Conservation (phyloP, 1,140 invertebrate genomes). For the Leptopilina boulardi region DNA sequence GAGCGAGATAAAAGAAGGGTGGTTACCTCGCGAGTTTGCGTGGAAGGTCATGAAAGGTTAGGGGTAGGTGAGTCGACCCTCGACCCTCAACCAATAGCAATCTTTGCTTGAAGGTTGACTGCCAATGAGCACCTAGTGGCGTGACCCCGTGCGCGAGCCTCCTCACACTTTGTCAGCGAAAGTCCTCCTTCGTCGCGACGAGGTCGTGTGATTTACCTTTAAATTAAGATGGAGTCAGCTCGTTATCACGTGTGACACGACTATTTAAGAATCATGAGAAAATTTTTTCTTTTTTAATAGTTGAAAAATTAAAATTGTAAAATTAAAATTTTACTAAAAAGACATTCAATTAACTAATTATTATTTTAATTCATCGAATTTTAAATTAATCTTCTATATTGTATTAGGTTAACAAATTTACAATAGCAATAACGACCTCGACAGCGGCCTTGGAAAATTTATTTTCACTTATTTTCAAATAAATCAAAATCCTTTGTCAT, state of each 20-base stretch:
- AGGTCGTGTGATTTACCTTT: slow-evolving; percentile 27
- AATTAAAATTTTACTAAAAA: no score
- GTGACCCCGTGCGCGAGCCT: slow-evolving; percentile 65
- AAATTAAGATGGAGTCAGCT: background rate
- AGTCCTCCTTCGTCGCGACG: slow-evolving; percentile 46
- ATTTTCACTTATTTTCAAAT: no score
- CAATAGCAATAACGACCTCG: no score
- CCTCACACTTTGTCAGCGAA: slow-evolving; percentile 63
- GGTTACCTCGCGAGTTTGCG: slow-evolving; percentile 67
- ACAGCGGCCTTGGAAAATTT: no score
- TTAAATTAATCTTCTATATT: no score
- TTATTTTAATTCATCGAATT: no score
- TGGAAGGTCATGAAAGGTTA: slow-evolving; percentile 70
- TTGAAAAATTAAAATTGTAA: no score
- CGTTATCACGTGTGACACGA: background rate
- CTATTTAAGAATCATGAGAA: background rate
- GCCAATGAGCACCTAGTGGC: slow-evolving; percentile 63
- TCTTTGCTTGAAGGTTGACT: slow-evolving; percentile 62
- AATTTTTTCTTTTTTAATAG: no score
- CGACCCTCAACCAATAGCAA: slow-evolving; percentile 70
- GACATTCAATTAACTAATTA: no score
- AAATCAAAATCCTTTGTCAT: no score
- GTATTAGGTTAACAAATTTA: no score
- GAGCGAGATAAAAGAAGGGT: slow-evolving; percentile 46
- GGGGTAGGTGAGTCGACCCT: slow-evolving; percentile 71